Evolutionary conservation across 2,888 invertebrate species (phyloP).

Genomic region (Eupeodes luniger): DNA sequence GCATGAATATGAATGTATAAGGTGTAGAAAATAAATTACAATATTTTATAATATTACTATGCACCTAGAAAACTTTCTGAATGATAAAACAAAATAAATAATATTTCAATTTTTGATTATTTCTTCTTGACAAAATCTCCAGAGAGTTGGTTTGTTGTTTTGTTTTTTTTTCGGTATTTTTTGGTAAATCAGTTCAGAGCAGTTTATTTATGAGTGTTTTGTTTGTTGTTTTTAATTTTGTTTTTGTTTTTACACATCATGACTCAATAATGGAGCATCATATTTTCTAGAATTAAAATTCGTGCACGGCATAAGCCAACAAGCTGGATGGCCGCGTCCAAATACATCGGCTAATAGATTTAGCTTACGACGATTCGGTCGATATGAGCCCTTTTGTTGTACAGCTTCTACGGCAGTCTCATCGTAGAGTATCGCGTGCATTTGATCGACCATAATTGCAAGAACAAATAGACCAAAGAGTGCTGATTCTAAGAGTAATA

Average conservation of each 20-base stretch:
- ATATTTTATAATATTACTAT: constrained; percentile 19
- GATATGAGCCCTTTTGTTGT: constrained; percentile 88
- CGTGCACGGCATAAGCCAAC: constrained; percentile 90
- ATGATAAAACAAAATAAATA: constrained; percentile 37
- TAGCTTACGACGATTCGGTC: constrained; percentile 87
- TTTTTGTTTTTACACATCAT: constrained; percentile 81
- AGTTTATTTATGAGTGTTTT: constrained; percentile 36
- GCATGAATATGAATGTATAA: constrained; percentile 51
- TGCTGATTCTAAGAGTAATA: constrained; percentile 91
- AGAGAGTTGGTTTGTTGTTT: constrained; percentile 18
- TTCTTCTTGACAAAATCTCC: constrained; percentile 46
- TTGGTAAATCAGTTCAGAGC: constrained; percentile 75
- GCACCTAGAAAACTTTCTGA: constrained; percentile 68
- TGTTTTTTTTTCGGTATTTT: constrained; percentile 20
- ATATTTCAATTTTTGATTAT: constrained; percentile 25
- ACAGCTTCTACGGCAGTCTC: constrained; percentile 93
- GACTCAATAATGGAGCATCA: constrained; percentile 83
- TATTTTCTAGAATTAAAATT: constrained; percentile 84
- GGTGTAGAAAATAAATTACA: constrained; percentile 68
- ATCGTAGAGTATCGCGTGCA: constrained; percentile 92
- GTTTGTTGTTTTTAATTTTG: constrained; percentile 20
- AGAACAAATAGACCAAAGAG: constrained; percentile 95
- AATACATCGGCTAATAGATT: constrained; percentile 91
- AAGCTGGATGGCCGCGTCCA: constrained; percentile 89
- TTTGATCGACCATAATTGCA: constrained; percentile 93